Evolutionary conservation across 2,797 vertebrate genomes (phyloP).

Genomic region (Sternotherus odoratus): DNA sequence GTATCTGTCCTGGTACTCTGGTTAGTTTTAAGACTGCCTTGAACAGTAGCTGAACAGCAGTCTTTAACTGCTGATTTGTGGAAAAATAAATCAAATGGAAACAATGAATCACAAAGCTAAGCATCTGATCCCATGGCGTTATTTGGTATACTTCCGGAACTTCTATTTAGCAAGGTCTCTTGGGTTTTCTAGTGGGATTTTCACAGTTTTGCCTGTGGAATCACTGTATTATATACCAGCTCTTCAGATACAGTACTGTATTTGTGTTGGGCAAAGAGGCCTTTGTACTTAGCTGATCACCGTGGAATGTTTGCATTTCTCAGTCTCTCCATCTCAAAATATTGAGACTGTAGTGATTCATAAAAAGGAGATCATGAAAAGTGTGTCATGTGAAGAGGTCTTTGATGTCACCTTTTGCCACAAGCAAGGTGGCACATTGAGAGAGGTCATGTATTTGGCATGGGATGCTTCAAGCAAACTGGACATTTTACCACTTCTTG

Average conservation of each 20-base stretch:
- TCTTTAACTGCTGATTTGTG: background rate
- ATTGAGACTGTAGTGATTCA: background rate
- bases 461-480: background rate
- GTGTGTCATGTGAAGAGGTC: background rate
- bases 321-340: background rate
- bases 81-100: background rate
- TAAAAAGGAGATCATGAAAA: slow-evolving; percentile 26
- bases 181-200: background rate
- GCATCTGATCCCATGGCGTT: background rate
- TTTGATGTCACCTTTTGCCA: background rate
- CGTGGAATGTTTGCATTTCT: slow-evolving; percentile 24
- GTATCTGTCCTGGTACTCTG: background rate
- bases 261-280: background rate
- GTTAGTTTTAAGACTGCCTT: background rate
- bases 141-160: background rate
- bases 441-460: background rate
- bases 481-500: background rate
- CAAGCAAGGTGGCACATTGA: background rate
- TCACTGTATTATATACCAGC: background rate
- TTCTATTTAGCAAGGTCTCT: background rate
- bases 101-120: background rate
- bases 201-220: background rate
- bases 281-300: background rate
- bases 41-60: background rate
- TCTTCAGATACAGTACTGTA: background rate